A percentile compares a stretch with the other conserved stretches of the same genome.
Evolutionary conservation across 2,888 invertebrate genomes (phyloP).

Genomic region (Fragum fragum): DNA sequence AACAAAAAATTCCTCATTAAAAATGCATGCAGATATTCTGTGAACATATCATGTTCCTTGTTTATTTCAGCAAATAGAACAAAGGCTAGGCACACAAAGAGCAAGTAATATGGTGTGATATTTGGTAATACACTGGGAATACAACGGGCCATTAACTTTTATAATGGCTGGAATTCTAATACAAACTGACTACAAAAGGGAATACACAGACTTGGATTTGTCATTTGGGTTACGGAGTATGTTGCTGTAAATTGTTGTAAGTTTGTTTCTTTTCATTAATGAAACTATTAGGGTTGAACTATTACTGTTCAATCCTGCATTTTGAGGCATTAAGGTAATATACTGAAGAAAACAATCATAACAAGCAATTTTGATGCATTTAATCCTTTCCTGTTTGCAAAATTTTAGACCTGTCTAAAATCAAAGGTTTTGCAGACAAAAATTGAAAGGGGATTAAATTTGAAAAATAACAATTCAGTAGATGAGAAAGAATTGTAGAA

Average conservation of each 20-base stretch:
- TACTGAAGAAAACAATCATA: too few species aligned
- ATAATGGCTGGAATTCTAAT: slow-evolving; percentile 12
- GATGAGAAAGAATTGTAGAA: too few species aligned
- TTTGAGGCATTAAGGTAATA: too few species aligned
- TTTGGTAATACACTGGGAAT: neutral
- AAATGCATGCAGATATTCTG: neutral
- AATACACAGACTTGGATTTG: neutral
- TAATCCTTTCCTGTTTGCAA: too few species aligned
- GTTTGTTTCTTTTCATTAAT: too few species aligned
- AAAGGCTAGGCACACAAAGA: slow-evolving; percentile 5
- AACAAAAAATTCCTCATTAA: neutral
- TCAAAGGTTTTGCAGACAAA: too few species aligned
- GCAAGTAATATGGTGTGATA: slow-evolving; percentile 2
- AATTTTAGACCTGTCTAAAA: too few species aligned
- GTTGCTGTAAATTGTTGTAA: neutral
- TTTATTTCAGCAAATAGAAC: neutral
- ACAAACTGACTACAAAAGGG: slow-evolving; percentile 8
- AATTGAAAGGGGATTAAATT: too few species aligned
- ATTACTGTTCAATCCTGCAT: too few species aligned
- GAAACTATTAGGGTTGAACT: too few species aligned
- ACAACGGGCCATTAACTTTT: slow-evolving; percentile 7
- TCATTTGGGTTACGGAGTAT: neutral
- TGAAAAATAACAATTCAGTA: too few species aligned
- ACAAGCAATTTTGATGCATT: too few species aligned
- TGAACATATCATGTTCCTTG: neutral